Evolutionary conservation across 53 echinoderm and acorn worm genomes (phyloP).

Genomic region (Crossaster papposus): DNA sequence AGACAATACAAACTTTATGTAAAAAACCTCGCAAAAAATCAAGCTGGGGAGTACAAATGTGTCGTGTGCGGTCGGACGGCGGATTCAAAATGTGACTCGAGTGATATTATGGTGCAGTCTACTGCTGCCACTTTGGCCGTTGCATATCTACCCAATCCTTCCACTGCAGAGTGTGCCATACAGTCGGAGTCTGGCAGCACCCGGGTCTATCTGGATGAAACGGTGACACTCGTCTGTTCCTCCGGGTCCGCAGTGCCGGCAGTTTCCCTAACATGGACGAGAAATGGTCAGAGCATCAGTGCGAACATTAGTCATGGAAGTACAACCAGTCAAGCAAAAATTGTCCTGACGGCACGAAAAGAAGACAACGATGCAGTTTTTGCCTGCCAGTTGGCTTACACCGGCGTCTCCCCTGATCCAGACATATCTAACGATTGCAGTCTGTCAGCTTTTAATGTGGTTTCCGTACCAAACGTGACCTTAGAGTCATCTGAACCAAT

Average conservation of each 20-base stretch:
- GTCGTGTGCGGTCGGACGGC: constrained; percentile 11
- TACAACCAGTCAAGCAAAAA: neutral
- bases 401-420: neutral
- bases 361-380: neutral
- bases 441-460: constrained; percentile 44
- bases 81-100: constrained; percentile 4
- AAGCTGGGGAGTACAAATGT: constrained; percentile 17
- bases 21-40: neutral
- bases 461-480: constrained; percentile 14
- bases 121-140: neutral
- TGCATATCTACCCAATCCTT: constrained; percentile 8
- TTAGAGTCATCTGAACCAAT: constrained; percentile 20
- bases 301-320: neutral
- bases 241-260: constrained; percentile 28
- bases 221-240: neutral
- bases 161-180: constrained; percentile 7
- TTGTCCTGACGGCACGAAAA: constrained; percentile 2
- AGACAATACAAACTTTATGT: neutral
- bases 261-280: constrained; percentile 8
- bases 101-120: constrained; percentile 8
- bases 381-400: constrained; percentile 12
- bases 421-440: constrained; percentile 23
- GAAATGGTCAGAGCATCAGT: neutral
- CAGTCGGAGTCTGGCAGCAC: constrained; percentile 37
- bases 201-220: neutral